Conservation (phyloP, 2,113 vertebrate species). For the Phaethon lepturus region DNA sequence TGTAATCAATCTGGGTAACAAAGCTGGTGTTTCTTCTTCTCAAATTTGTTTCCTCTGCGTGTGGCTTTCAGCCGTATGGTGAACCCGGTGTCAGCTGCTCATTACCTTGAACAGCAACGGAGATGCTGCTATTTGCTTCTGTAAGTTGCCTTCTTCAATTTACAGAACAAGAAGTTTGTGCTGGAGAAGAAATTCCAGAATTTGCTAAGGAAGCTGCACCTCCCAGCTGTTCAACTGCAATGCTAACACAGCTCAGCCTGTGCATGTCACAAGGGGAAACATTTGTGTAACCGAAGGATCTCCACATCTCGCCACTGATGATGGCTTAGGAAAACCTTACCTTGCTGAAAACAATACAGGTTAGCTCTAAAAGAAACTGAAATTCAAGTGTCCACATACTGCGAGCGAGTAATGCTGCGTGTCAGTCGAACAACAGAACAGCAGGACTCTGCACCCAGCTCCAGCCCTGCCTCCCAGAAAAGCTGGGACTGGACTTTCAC, state of each 20-base stretch:
- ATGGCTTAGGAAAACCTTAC: not conserved
- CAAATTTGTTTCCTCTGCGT: not conserved
- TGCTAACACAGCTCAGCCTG: not conserved
- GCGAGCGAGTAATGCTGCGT: not conserved
- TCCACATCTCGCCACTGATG: accelerated
- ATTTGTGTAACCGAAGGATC: not conserved
- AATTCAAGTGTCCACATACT: not conserved
- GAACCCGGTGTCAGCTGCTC: not conserved
- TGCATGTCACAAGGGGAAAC: not conserved
- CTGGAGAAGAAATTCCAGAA: not conserved
- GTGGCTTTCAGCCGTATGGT: not conserved
- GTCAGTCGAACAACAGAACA: not conserved
- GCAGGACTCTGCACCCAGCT: accelerated
- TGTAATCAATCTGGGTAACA: not conserved
- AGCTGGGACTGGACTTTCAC: not conserved
- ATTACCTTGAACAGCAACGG: not conserved
- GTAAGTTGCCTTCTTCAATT: not conserved
- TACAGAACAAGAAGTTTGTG: not conserved
- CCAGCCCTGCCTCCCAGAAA: not conserved
- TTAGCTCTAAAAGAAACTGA: not conserved
- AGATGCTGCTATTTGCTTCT: slow-evolving; percentile 21
- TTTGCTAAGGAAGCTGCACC: not conserved
- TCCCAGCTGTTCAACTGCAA: not conserved
- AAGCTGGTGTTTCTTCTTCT: not conserved
- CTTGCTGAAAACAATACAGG: not conserved